Conservation (phyloP, 2,888 invertebrate species). For the Melanchra persicariae region DNA sequence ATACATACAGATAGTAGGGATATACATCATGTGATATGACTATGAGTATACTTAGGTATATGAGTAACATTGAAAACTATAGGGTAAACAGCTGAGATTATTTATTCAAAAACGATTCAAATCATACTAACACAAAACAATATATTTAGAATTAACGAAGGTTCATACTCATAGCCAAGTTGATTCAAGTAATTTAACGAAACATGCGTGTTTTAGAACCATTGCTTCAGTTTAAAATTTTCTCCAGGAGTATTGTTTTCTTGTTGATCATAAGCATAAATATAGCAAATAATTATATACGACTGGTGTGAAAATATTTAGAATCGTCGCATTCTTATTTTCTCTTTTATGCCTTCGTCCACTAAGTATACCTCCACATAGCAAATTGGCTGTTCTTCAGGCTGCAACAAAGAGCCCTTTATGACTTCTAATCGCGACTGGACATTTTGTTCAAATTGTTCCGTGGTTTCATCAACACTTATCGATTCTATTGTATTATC, state of each 20-base stretch:
- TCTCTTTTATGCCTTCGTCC: not conserved
- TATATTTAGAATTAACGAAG: no score
- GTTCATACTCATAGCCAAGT: no score
- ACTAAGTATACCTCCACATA: not conserved
- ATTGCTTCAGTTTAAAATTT: no score
- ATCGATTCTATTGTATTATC: conserved; percentile 2
- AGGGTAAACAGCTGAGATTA: not conserved
- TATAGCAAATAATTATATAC: not conserved
- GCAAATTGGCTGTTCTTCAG: not conserved
- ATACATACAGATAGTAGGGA: no score
- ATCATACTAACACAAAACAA: not conserved
- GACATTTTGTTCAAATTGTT: not conserved
- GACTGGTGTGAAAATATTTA: not conserved
- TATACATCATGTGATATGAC: conserved; percentile 6
- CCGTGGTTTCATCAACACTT: not conserved
- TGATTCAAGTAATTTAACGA: no score
- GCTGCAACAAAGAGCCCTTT: not conserved
- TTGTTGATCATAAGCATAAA: not conserved
- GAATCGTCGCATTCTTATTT: no score
- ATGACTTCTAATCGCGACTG: not conserved
- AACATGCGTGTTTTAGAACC: no score
- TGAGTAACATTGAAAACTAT: not conserved
- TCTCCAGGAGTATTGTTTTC: not conserved
- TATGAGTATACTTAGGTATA: no score
- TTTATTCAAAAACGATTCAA: not conserved